Evolutionary conservation across 2,888 invertebrate genomes (phyloP).

Genomic region (Neoascia interrupta): DNA sequence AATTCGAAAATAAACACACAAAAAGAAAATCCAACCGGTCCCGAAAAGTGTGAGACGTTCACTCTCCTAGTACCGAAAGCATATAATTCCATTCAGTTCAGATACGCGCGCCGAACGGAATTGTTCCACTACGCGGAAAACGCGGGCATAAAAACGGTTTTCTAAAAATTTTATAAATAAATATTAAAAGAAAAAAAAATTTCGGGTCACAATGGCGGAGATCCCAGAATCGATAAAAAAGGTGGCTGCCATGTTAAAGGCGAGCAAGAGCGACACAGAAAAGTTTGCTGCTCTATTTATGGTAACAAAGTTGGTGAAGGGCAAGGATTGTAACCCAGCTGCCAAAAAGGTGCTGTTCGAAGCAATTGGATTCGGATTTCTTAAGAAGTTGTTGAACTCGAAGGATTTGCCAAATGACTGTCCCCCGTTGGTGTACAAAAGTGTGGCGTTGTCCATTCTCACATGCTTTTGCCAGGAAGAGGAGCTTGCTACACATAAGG

Average conservation of each 20-base stretch:
- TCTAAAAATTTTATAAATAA: slow-evolving; percentile 14
- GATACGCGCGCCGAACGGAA: slow-evolving; percentile 53
- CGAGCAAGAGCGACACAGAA: slow-evolving; percentile 91
- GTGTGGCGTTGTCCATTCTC: slow-evolving; percentile 92
- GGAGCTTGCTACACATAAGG: slow-evolving; percentile 89
- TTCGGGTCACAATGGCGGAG: slow-evolving; percentile 75
- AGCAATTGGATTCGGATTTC: slow-evolving; percentile 92
- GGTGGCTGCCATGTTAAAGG: slow-evolving; percentile 89
- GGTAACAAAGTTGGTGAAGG: slow-evolving; percentile 93
- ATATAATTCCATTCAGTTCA: slow-evolving; percentile 65
- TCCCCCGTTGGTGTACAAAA: slow-evolving; percentile 93
- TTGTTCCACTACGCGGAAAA: slow-evolving; percentile 38
- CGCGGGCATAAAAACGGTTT: slow-evolving; percentile 13
- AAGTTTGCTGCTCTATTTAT: slow-evolving; percentile 95
- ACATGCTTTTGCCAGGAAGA: slow-evolving; percentile 92
- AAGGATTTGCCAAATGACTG: slow-evolving; percentile 91
- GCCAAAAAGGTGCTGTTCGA: slow-evolving; percentile 91
- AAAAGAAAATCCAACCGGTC: slow-evolving; percentile 46
- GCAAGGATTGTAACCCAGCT: slow-evolving; percentile 88
- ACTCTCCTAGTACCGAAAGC: slow-evolving; percentile 35
- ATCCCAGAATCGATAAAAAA: slow-evolving; percentile 91
- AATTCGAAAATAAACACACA: slow-evolving; percentile 67
- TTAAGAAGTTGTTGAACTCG: slow-evolving; percentile 88
- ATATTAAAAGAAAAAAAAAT: slow-evolving; percentile 35
- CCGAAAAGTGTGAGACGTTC: slow-evolving; percentile 46